Conservation (phyloP, 2,113 vertebrate species). For the Halichoerus grypus region DNA sequence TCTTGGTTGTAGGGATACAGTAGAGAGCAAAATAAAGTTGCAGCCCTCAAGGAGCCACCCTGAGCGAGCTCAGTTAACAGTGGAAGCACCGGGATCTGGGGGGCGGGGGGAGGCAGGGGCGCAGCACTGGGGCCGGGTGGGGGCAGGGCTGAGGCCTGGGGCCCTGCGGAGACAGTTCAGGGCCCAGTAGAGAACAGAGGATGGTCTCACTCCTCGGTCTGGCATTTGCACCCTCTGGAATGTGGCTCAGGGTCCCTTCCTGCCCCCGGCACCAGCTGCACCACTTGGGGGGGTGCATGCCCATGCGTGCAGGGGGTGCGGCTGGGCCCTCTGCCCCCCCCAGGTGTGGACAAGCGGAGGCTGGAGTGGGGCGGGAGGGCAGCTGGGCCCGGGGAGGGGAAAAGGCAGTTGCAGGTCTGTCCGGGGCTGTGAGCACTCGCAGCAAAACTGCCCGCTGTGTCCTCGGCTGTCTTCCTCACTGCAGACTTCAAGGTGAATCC, state of each 20-base stretch:
- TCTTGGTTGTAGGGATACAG: not conserved
- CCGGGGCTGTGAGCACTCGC: accelerated
- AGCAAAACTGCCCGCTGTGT: not conserved
- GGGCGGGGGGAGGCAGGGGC: not conserved
- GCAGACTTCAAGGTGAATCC: not conserved
- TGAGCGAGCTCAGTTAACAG: not conserved
- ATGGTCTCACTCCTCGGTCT: not conserved
- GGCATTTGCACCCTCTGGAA: not conserved
- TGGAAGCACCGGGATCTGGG: not conserved
- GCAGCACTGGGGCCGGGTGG: not conserved
- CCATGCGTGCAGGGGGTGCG: too few species aligned
- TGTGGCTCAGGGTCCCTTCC: not conserved
- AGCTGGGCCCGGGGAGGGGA: not conserved
- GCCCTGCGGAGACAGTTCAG: not conserved
- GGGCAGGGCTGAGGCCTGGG: not conserved
- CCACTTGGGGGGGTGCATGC: not conserved
- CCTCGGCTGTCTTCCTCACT: not conserved
- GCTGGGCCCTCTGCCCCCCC: not conserved
- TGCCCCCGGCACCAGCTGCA: not conserved
- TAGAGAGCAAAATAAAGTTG: not conserved
- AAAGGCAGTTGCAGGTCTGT: not conserved
- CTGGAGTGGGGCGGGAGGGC: too few species aligned
- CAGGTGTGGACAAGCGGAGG: not conserved
- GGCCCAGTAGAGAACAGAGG: not conserved
- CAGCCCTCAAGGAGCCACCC: not conserved